Percentiles rank a stretch among this genome's conserved stretches.
Evolutionary conservation across 2,888 invertebrate genomes (phyloP).

Genomic region (Pterobdella sp.): DNA sequence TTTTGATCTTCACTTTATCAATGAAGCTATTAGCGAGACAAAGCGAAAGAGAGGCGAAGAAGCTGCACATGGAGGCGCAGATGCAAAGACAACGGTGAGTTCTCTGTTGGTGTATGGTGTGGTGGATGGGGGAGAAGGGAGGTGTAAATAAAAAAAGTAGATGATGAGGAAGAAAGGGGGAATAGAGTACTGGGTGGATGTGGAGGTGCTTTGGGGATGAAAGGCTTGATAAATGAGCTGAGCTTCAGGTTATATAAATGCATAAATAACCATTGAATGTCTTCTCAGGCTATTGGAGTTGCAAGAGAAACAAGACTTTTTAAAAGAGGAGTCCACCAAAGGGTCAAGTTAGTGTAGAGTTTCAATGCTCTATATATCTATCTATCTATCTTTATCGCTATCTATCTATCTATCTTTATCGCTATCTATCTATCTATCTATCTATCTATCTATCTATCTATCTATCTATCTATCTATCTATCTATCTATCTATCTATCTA

Average conservation of each 20-base stretch:
- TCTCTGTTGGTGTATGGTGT: too few relatives aligned
- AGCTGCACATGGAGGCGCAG: not conserved
- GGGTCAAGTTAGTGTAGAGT: not conserved
- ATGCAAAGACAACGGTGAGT: conserved; percentile 8
- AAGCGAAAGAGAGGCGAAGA: conserved; percentile 5
- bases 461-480: not conserved
- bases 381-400: not conserved
- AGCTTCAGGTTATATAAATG: too few relatives aligned
- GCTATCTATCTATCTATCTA: not conserved
- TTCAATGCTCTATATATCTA: not conserved
- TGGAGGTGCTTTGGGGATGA: too few relatives aligned
- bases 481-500: not conserved
- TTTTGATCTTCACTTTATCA: not conserved
- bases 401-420: not conserved
- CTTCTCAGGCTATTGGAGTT: not conserved
- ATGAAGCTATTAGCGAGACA: not conserved
- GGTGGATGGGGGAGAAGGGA: too few relatives aligned
- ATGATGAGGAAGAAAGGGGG: too few relatives aligned
- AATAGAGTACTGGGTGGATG: too few relatives aligned
- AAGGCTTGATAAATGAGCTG: too few relatives aligned
- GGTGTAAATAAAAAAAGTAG: too few relatives aligned
- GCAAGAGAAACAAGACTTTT: not conserved
- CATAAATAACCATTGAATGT: not conserved
- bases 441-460: not conserved
- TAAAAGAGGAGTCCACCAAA: not conserved